These are phyloP conservation scores for Sinodicranocentrus sp. DNA, from an alignment of 2,888 invertebrate genomes.

Conservation along the genomic window DNA sequence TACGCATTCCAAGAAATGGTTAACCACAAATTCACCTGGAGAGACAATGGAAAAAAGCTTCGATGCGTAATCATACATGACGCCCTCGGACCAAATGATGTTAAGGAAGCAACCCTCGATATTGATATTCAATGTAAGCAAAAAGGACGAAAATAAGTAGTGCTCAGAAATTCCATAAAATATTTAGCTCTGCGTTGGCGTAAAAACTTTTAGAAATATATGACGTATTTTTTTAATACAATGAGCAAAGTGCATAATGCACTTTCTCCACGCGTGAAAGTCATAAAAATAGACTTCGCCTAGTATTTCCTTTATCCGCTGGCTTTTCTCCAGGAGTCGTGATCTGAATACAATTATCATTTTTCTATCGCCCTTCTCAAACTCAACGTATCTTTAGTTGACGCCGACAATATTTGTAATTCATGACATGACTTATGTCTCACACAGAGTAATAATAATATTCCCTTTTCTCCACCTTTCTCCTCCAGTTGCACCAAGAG, in stretches of 20 bases:
- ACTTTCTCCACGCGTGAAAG: conserved; percentile 51
- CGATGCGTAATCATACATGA: conserved; percentile 73
- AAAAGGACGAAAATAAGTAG: neutral
- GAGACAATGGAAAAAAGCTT: conserved; percentile 74
- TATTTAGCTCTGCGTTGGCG: neutral
- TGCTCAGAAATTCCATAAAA: conserved; percentile 19
- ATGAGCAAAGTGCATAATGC: conserved; percentile 47
- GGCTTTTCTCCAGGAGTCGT: conserved; percentile 34
- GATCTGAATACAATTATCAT: conserved; percentile 52
- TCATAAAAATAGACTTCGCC: conserved; percentile 41
- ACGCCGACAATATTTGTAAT: conserved; percentile 47
- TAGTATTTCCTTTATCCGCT: conserved; percentile 13
- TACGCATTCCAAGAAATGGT: conserved; percentile 71
- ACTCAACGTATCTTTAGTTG: neutral
- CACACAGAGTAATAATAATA: conserved; percentile 33
- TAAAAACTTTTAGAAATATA: too few species aligned
- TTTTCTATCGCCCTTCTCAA: neutral
- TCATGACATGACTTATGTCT: conserved; percentile 47
- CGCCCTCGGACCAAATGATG: conserved; percentile 67
- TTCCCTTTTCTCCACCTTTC: neutral
- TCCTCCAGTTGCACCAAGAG: conserved; percentile 69
- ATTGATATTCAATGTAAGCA: conserved; percentile 74
- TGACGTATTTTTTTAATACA: conserved; percentile 10
- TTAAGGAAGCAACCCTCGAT: conserved; percentile 55
- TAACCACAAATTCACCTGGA: conserved; percentile 67